Evolutionary conservation across 2,797 vertebrate genomes (phyloP), one percentile per base, ranked within the genome.

Genomic region (Moxostoma hubbsi): DNA sequence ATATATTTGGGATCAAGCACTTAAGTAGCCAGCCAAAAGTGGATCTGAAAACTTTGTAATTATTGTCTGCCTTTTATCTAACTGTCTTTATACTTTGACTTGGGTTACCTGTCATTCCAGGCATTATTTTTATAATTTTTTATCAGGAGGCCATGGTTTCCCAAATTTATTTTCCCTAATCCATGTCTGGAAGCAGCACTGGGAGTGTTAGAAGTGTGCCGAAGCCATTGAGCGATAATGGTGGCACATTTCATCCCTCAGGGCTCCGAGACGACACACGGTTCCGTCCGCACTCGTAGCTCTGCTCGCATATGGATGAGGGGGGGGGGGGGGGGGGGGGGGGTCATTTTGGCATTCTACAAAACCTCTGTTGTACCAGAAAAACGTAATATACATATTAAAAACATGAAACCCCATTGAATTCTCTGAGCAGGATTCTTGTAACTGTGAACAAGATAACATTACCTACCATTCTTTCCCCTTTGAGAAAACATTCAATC

Each of bases 311-410:
- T 18, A 18, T 18, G 18, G 1, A 18, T 18, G 18, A 1, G 18
- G 18, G 18, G 18, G 1, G 18, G 18, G n/a, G n/a, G n/a, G n/a
- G n/a, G n/a, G n/a, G n/a, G n/a, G n/a, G n/a, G n/a, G n/a, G n/a
- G n/a, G n/a, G n/a, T n/a, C n/a, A n/a, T 93, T 94, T 92, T 93
- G 1, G 91, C 91, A 86, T 87, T 73, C 89, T 89, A 94, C 93
- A 95, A 95, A 94, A 94, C 93, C 87, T 83, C 91, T 89, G 92
- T 94, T 95, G 94, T 94, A 93, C 90, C 55, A 89, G 84, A 91
- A 93, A 94, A 94, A 95, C 93, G 93, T 94, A 94, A 95, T 95
- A 95, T 94, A 94, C 93, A 95, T 95, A 94, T 94, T 94, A 94
- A 93, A 94, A 94, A 95, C 91, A 88, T 67, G 90, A 95, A 94